These are phyloP conservation scores for Darevskia mixta DNA, from an alignment of 2,797 vertebrate genomes.

Conservation along the genomic window DNA sequence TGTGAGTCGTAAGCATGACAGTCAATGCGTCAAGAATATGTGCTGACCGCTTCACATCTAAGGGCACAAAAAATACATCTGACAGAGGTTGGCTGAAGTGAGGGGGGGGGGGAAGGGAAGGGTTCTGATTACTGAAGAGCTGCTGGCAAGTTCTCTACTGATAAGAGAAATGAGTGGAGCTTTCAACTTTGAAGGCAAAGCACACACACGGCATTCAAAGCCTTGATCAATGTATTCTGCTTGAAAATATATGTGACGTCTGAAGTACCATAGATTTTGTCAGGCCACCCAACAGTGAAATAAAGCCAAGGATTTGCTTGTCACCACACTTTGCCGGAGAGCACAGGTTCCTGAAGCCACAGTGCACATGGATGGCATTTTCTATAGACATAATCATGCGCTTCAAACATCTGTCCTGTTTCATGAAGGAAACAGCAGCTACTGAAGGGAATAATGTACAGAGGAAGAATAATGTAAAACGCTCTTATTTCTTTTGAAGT, in stretches of 20 bases:
- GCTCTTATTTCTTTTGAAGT: background rate
- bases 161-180: slow-evolving; percentile 27
- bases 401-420: slow-evolving; percentile 45
- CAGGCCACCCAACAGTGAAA: slow-evolving; percentile 56
- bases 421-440: slow-evolving; percentile 32
- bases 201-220: slow-evolving; percentile 29
- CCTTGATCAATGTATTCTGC: slow-evolving; percentile 60
- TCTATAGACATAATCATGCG: slow-evolving; percentile 39
- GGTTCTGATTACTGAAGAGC: slow-evolving; percentile 11
- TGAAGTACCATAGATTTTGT: slow-evolving; percentile 29
- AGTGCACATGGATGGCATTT: slow-evolving; percentile 43
- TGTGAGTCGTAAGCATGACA: slow-evolving; percentile 7
- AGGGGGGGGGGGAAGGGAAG: slow-evolving; percentile 13
- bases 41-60: background rate
- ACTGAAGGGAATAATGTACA: background rate
- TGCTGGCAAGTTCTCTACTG: slow-evolving; percentile 16
- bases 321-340: slow-evolving; percentile 54
- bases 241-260: slow-evolving; percentile 54
- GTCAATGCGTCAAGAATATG: slow-evolving; percentile 4
- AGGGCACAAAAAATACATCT: slow-evolving; percentile 28
- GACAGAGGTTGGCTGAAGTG: slow-evolving; percentile 41
- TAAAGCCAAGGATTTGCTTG: slow-evolving; percentile 65
- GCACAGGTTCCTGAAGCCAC: slow-evolving; percentile 53
- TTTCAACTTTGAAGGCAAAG: background rate
- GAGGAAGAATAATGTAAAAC: background rate